phyloP scores from a whole-genome alignment of 2,113 vertebrate species.

The Polypterus senegalus region DNA sequence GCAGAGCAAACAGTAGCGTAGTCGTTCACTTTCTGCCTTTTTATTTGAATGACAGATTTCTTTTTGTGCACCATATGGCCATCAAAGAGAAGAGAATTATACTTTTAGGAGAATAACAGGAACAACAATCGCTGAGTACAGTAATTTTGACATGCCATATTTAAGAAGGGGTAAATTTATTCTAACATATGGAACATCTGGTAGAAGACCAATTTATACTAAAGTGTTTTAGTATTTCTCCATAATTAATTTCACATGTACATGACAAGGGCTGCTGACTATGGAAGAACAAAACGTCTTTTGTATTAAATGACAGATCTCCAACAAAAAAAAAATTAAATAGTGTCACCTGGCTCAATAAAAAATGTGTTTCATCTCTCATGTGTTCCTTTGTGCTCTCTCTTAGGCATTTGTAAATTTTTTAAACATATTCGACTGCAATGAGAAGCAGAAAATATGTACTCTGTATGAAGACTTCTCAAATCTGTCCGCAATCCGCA shows the following conservation, averaged over 20 bases:
- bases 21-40: conserved; percentile 38
- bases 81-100: conserved; percentile 42
- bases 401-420: too few relatives aligned
- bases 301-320: too few relatives aligned
- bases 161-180: conserved; percentile 39
- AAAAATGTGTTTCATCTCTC: too few relatives aligned
- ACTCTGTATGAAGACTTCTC: too few relatives aligned
- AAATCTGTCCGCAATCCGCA: too few relatives aligned
- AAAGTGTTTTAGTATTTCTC: conserved; percentile 69
- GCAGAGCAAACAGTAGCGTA: conserved; percentile 52
- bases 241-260: conserved; percentile 71
- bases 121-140: conserved; percentile 21
- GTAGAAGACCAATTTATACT: conserved; percentile 64
- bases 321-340: too few relatives aligned
- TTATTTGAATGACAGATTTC: conserved; percentile 52
- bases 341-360: too few relatives aligned
- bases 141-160: conserved; percentile 43
- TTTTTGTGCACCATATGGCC: conserved; percentile 28
- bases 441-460: too few relatives aligned
- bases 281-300: conserved; percentile 34
- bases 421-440: too few relatives aligned
- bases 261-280: conserved; percentile 54
- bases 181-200: conserved; percentile 62
- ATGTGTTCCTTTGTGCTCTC: too few relatives aligned
- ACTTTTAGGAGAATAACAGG: conserved; percentile 21